A percentile compares a stretch with the other conserved stretches of the same genome.
These are phyloP conservation scores for Eurytoma californica DNA, from an alignment of 2,888 invertebrate genomes.

Conservation along the genomic window DNA sequence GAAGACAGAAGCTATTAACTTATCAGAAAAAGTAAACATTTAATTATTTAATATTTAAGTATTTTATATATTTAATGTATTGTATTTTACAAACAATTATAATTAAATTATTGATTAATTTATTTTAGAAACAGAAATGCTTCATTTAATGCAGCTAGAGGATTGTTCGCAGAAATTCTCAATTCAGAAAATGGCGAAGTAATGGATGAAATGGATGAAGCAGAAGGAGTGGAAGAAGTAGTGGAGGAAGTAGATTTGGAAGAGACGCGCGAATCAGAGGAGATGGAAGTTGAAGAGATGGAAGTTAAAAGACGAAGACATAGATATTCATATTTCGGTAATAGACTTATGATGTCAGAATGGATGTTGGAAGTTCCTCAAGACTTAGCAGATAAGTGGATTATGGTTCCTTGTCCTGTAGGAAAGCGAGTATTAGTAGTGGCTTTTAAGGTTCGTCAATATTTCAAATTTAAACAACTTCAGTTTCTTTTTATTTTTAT, in stretches of 20 bases:
- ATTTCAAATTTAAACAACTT: slow-evolving; percentile 27
- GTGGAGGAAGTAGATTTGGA: slow-evolving; percentile 53
- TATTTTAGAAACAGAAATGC: slow-evolving; percentile 66
- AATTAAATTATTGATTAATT: neutral
- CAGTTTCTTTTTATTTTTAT: slow-evolving; percentile 38
- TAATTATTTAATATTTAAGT: slow-evolving; percentile 5
- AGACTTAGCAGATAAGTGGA: slow-evolving; percentile 84
- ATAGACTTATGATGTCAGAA: slow-evolving; percentile 91
- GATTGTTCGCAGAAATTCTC: slow-evolving; percentile 73
- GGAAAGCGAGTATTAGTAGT: slow-evolving; percentile 90
- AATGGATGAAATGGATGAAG: slow-evolving; percentile 58
- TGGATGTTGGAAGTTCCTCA: slow-evolving; percentile 93
- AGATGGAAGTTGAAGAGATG: slow-evolving; percentile 58
- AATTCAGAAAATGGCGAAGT: slow-evolving; percentile 58
- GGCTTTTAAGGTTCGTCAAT: slow-evolving; percentile 78
- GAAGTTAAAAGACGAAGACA: slow-evolving; percentile 51
- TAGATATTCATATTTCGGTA: slow-evolving; percentile 65
- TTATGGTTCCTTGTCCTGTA: slow-evolving; percentile 87
- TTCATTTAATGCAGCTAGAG: slow-evolving; percentile 72
- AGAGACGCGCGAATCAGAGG: slow-evolving; percentile 41
- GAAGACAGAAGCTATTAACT: slow-evolving; percentile 66
- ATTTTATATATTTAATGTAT: slow-evolving; percentile 6
- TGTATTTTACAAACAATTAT: neutral
- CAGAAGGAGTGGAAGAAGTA: slow-evolving; percentile 55
- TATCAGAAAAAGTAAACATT: slow-evolving; percentile 69